A percentile compares a stretch with the other conserved stretches of the same genome.
Evolutionary conservation across 2,113 vertebrate species (phyloP).

Genomic region (Pitta sordida): DNA sequence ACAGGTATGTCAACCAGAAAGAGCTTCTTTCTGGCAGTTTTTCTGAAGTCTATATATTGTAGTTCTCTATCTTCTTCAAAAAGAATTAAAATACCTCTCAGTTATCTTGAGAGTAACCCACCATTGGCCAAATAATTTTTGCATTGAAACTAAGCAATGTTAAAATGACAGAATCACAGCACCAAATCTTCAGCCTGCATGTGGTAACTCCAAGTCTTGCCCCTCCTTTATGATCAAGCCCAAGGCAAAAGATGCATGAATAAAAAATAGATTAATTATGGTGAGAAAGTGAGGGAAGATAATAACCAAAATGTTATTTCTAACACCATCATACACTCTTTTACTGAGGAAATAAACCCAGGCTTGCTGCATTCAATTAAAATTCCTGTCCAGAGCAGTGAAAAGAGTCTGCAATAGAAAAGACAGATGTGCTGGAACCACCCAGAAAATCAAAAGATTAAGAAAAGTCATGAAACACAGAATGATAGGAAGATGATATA

Average conservation of each 20-base stretch:
- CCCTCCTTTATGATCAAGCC: neutral
- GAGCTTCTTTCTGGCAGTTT: neutral
- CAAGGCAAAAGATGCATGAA: neutral
- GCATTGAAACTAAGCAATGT: neutral
- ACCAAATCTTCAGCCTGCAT: neutral
- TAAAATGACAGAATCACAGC: neutral
- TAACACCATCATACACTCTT: neutral
- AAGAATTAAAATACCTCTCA: neutral
- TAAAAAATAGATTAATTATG: neutral
- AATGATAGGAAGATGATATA: neutral
- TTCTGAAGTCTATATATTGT: neutral
- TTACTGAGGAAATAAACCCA: neutral
- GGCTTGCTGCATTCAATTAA: neutral
- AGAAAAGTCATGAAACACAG: neutral
- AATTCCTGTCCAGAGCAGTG: neutral
- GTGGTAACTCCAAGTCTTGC: neutral
- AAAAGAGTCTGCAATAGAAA: neutral
- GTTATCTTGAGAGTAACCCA: neutral
- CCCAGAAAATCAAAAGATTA: neutral
- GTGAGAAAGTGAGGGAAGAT: neutral
- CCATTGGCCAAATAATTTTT: neutral
- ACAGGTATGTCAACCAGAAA: neutral
- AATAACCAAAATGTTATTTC: neutral
- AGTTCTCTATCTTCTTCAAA: neutral
- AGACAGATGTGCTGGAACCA: neutral